Evolutionary conservation across 2,888 invertebrate genomes (phyloP).

Genomic region (Eupithecia vulgata): DNA sequence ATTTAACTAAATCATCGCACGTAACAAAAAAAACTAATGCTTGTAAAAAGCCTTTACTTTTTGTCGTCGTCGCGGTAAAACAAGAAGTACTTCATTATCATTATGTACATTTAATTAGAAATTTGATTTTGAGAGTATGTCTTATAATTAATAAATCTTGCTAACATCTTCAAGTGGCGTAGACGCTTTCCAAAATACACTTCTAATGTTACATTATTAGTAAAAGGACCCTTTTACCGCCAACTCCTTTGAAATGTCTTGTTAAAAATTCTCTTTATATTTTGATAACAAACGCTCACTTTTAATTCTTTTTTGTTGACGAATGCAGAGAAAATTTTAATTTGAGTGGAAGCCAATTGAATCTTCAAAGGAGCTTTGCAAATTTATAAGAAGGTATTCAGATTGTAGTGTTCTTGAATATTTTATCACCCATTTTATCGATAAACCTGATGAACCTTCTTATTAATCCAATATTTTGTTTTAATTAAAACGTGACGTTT

Average conservation of each 20-base stretch:
- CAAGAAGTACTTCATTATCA: too few species aligned
- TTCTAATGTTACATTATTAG: conserved; percentile 4
- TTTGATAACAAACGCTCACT: conserved; percentile 31
- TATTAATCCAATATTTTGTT: not conserved
- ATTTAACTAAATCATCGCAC: too few species aligned
- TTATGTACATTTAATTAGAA: too few species aligned
- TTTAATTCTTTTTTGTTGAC: conserved; percentile 29
- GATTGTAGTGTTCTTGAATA: not conserved
- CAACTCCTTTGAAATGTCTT: conserved; percentile 43
- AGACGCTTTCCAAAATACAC: not conserved
- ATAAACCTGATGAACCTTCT: not conserved
- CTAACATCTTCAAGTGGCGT: not conserved
- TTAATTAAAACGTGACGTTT: not conserved
- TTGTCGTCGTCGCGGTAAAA: too few species aligned
- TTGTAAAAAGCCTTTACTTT: too few species aligned
- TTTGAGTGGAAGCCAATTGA: conserved; percentile 26
- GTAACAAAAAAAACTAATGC: too few species aligned
- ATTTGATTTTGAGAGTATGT: too few species aligned
- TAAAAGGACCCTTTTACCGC: not conserved
- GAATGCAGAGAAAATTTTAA: conserved; percentile 25
- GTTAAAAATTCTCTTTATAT: conserved; percentile 40
- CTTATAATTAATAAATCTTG: conserved; percentile 41
- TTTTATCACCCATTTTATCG: not conserved
- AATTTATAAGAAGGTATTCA: conserved; percentile 6
- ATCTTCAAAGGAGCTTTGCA: conserved; percentile 8